Conservation (phyloP, 2,797 vertebrate species). For the Argentina silus region DNA sequence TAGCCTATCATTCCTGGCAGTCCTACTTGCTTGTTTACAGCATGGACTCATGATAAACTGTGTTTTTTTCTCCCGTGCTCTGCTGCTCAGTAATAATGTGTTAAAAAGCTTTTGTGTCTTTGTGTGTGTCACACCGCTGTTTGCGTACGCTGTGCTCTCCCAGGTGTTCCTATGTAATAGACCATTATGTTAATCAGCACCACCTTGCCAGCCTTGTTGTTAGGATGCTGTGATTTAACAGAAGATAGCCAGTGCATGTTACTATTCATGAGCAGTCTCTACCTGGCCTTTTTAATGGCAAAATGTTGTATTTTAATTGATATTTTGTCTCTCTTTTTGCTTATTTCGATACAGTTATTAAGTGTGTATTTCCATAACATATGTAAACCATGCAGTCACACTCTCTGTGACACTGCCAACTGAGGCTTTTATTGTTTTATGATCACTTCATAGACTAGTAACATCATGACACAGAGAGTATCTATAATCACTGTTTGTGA, state of each 20-base stretch:
- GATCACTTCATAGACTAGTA: too few relatives aligned
- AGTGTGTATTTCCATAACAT: too few relatives aligned
- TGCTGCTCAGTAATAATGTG: slow-evolving; percentile 48
- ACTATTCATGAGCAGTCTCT: slow-evolving; percentile 40
- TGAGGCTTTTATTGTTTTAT: too few relatives aligned
- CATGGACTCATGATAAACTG: background rate
- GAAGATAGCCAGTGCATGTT: slow-evolving; percentile 20
- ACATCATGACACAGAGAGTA: background rate
- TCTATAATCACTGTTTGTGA: too few relatives aligned
- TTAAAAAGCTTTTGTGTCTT: slow-evolving; percentile 35
- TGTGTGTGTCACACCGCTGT: too few relatives aligned
- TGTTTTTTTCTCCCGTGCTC: slow-evolving; percentile 18
- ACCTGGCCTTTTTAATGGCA: too few relatives aligned
- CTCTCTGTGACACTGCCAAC: too few relatives aligned
- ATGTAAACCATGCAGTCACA: too few relatives aligned
- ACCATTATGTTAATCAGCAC: slow-evolving; percentile 54
- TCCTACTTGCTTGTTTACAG: background rate
- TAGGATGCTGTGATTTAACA: slow-evolving; percentile 52
- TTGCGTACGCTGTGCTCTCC: slow-evolving; percentile 23
- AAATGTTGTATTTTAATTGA: too few relatives aligned
- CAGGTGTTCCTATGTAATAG: slow-evolving; percentile 55
- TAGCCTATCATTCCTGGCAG: background rate
- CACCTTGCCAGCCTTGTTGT: slow-evolving; percentile 40
- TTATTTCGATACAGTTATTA: too few relatives aligned
- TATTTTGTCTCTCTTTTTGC: too few relatives aligned